Evolutionary conservation across 2,797 vertebrate species (phyloP), one percentile per base, ranked within the genome.

Genomic region (Coranthus polyacanthus): DNA sequence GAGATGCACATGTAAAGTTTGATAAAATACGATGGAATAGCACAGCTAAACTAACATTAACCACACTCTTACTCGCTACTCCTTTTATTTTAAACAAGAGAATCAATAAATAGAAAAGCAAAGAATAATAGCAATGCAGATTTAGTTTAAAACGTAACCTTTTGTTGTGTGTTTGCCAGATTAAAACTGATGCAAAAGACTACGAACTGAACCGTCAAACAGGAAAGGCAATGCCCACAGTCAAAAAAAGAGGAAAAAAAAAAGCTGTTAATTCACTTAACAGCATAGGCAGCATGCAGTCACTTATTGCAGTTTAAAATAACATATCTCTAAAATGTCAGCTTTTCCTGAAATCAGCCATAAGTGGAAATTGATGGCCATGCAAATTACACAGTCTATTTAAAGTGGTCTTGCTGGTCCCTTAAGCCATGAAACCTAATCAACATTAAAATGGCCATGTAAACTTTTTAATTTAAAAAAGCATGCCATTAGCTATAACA

Each of bases 341-440:
- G 61, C 42, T 49, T 53, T 49, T 24, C 47, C 32, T 15, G 6
- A 32, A 57, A 42, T 60, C 51, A 2, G 53, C 26, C 42, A 41
- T 44, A 21, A 51, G 36, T 38, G 58, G n/a, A 68, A 59, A 52
- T 9, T 16, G 9, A 57, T 12, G 37, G 15, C 37, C 26, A 5
- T 49, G 34, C 16, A 46, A 64, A 65, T 62, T 34, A 57, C 2
- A 46, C 22, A 5, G 34, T 60, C 45, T 46, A 18, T 63, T 67
- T 47, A 34, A 56, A 59, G 45, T 66, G 58, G 41, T 21, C 44
- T 32, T 11, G 42, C 38, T 63, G 42, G 12, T 32, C 42, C 78
- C 53, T 17, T 9, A 5, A 54, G 66, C 66, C 34, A 57, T 26
- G 32, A 49, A 73, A 64, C 32, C 57, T 62, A 71, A 76, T 76